phyloP scores from a whole-genome alignment of 1,140 invertebrate species.

The Papilio polyxenes region DNA sequence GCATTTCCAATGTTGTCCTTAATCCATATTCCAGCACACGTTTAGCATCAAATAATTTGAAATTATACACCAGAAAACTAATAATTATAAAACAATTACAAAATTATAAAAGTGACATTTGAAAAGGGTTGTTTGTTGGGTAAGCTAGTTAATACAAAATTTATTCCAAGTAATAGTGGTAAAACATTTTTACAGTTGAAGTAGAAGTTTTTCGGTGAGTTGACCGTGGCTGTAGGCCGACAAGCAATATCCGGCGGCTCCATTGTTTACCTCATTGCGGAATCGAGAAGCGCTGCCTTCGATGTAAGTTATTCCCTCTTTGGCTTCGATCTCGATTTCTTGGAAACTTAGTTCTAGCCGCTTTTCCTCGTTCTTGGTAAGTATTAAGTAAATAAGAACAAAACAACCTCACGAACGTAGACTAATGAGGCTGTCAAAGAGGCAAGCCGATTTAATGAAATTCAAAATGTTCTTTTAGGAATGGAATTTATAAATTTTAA shows the following conservation, averaged over 20 bases:
- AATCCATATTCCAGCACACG: no score
- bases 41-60: no score
- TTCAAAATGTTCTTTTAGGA: not conserved
- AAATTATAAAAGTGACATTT: no score
- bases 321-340: slow-evolving; percentile 24
- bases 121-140: no score
- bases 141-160: no score
- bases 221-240: slow-evolving; percentile 7
- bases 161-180: not conserved
- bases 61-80: no score
- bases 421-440: slow-evolving; percentile 21
- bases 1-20: no score
- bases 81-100: no score
- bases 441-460: not conserved
- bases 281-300: slow-evolving; percentile 8
- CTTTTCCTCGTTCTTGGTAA: slow-evolving; percentile 12
- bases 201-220: not conserved
- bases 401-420: slow-evolving; percentile 1
- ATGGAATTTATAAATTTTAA: not conserved
- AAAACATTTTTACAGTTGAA: slow-evolving; percentile 3
- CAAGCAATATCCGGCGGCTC: slow-evolving; percentile 20
- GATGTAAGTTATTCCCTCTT: slow-evolving; percentile 27
- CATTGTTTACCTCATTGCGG: slow-evolving; percentile 25
- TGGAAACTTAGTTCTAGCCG: slow-evolving; percentile 13
- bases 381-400: slow-evolving; percentile 24